A percentile compares a stretch with the other conserved stretches of the same genome.
phyloP scores from a whole-genome alignment of 2,113 vertebrate genomes.

The Entomyzon cyanotis region DNA sequence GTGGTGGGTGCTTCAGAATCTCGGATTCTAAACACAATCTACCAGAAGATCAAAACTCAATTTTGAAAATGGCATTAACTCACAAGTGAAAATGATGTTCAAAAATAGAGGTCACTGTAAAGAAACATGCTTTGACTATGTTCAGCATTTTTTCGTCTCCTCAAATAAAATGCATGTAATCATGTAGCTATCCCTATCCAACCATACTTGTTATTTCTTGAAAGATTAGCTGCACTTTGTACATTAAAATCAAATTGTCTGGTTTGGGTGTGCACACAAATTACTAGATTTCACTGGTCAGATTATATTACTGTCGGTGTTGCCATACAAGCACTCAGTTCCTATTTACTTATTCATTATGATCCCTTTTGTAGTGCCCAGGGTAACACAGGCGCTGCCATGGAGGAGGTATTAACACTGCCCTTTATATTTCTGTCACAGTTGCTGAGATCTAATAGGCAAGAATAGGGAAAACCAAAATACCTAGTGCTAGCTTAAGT shows the following conservation, averaged over 20 bases:
- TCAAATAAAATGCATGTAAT: neutral
- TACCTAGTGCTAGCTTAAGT: neutral
- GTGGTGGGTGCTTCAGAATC: conserved; percentile 61
- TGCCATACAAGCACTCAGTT: neutral
- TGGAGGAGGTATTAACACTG: neutral
- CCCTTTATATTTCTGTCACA: neutral
- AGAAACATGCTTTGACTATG: conserved; percentile 39
- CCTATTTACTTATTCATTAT: neutral
- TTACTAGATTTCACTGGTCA: neutral
- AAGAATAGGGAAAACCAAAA: neutral
- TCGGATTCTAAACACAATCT: conserved; percentile 66
- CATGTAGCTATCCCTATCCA: neutral
- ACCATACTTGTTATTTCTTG: neutral
- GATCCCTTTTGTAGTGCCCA: neutral
- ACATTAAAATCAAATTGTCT: neutral
- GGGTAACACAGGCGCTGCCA: neutral
- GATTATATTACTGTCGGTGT: neutral
- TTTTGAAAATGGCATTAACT: conserved; percentile 71
- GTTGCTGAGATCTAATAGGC: neutral
- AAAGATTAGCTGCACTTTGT: conserved; percentile 11
- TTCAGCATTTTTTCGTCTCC: neutral
- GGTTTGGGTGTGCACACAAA: neutral
- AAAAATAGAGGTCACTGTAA: conserved; percentile 57
- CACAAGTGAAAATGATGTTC: conserved; percentile 62
- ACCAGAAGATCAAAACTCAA: conserved; percentile 65